A percentile compares a stretch with the other conserved stretches of the same genome.
phyloP scores from a whole-genome alignment of 2,888 invertebrate genomes.

The Abrostola tripartita region DNA sequence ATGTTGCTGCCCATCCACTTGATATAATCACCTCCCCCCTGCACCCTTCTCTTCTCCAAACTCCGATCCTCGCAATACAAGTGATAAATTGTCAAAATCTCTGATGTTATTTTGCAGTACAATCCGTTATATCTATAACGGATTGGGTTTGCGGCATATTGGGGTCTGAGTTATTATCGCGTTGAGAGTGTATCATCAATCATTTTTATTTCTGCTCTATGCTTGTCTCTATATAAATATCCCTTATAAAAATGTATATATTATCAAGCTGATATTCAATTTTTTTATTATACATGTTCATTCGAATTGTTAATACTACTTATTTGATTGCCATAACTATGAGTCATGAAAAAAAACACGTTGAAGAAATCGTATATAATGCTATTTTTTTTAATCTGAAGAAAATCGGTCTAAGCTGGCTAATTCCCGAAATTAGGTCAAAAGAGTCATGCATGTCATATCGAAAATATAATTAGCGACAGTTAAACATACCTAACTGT shows the following conservation, averaged over 20 bases:
- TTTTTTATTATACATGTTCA: not conserved
- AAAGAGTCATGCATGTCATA: too few relatives aligned
- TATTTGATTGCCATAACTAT: too few relatives aligned
- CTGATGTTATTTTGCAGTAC: not conserved
- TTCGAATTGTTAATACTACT: too few relatives aligned
- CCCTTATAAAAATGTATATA: slow-evolving; percentile 25
- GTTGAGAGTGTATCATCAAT: slow-evolving; percentile 39
- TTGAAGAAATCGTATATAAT: too few relatives aligned
- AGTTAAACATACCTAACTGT: not conserved
- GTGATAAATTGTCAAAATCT: not conserved
- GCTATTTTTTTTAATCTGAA: too few relatives aligned
- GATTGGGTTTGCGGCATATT: slow-evolving; percentile 26
- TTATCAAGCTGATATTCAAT: too few relatives aligned
- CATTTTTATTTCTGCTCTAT: slow-evolving; percentile 32
- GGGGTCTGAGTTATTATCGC: slow-evolving; percentile 10
- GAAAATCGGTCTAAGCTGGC: too few relatives aligned
- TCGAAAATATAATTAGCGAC: too few relatives aligned
- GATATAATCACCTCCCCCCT: not conserved
- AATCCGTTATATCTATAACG: slow-evolving; percentile 5
- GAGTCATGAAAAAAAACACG: too few relatives aligned
- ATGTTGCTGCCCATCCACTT: not conserved
- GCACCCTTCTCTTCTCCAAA: not conserved
- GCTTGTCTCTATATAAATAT: slow-evolving; percentile 28
- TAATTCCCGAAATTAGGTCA: too few relatives aligned
- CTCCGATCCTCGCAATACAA: not conserved